Evolutionary conservation across 1,140 invertebrate genomes (phyloP), one percentile per base, ranked within the genome.

Genomic region (Drosophila trapezifrons): DNA sequence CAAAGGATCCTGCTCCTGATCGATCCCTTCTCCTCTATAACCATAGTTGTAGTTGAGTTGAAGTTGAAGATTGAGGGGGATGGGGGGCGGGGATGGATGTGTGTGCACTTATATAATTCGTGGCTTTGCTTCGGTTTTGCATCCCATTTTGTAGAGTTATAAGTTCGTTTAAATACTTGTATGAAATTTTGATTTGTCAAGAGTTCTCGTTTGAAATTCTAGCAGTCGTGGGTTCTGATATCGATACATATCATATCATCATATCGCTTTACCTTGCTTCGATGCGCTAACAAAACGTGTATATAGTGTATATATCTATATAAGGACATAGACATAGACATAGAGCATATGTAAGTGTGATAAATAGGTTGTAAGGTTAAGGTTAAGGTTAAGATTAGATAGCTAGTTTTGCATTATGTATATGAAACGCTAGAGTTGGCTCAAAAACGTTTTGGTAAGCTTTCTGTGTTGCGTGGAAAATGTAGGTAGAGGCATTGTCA

Each of bases 201-300:
- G 77, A 89, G 85, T 89, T 89, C 69, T 89, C 80, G 77, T 89
- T 80, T 90, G 84, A 89, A 89, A 89, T 89, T 89, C 84, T 90
- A 89, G 85, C 84, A 89, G 84, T 89, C 84, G 85, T 84, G 80
- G 85, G 74, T 87, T 85, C 65, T 56, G 76, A 75, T 54, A 49
- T 71, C 58, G 77, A 78, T 43, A 58, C 57, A 46, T 67, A 46
- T 74, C 62, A 20, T 65, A 55, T 52, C 57, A 73, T 67, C 78
- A 74, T 78, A 66, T 80, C 69, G 65, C 32, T 71, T 86, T 72
- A 82, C 79, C 79, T 82, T 78, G 82, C 67, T 76, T 87, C 58
- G 75, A 87, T 85, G 82, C 83, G 71, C 79, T 82, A 86, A 86
- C 83, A 86, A 76, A 86, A 86, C 76, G 79, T 82, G 83, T 87